Evolutionary conservation across 2,797 vertebrate species (phyloP), one percentile per base, ranked within the genome.

Genomic region (Podargus strigoides): DNA sequence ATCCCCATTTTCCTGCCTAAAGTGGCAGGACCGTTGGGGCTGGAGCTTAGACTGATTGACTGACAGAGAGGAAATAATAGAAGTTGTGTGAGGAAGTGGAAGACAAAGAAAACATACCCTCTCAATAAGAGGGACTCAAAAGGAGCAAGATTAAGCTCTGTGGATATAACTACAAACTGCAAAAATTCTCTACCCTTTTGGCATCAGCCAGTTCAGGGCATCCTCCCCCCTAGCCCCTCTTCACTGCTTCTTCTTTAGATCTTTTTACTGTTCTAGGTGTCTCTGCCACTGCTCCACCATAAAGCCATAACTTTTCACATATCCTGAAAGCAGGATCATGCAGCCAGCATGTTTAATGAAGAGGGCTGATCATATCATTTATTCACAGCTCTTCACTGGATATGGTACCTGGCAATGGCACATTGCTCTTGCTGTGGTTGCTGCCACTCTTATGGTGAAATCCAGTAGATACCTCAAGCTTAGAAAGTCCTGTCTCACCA

Each of bases 1-100:
- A 52, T 52, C 10, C n/a, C 24, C 11, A 4, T 73, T 42, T 41
- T 86, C 26, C 49, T 30, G 47, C 73, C 28, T 64, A 44, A 14
- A 47, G 73, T 27, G 49, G 8, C 19, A 36, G 6, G 26, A 37
- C 8, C 2, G 0, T 0, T 72, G 58, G 21, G 42, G 7, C 34
- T 49, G 47, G 55, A 83, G 36, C 24, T 90, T 60, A 77, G 44
- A 46, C 7, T 58, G 49, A n/a, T 24, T 1, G 1, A 49, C 21
- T 1, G 1, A 49, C 21, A 58, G 44, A 74, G 39, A 83, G 42
- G 30, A 79, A 79, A 75, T 3, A 49, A 26, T 18, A 58, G 21
- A 67, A 73, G 30, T 4, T 64, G 30, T 66, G 52, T 77, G 56
- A 73, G n/a, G n/a, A 91, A 73, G 42, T 16, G 23, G 21, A 90